These are phyloP conservation scores for Xerus inauris DNA, from an alignment of 2,113 vertebrate genomes.

Conservation along the genomic window DNA sequence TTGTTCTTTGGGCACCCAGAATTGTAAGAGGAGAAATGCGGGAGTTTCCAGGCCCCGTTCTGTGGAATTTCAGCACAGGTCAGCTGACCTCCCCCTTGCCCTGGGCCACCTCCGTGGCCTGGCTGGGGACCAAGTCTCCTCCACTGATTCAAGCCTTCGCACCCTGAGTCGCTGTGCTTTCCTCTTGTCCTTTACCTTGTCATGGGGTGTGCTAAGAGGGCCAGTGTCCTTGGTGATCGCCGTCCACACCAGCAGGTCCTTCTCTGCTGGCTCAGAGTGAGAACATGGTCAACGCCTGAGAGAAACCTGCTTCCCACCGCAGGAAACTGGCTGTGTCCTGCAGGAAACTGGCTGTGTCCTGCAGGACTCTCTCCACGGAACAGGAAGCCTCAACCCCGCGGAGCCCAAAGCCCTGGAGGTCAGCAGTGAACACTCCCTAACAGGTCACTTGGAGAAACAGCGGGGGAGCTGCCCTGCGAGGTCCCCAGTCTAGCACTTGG, in stretches of 20 bases:
- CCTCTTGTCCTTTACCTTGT: neutral
- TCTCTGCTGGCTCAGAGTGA: neutral
- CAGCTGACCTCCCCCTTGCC: no score
- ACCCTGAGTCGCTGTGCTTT: neutral
- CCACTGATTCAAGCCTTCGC: neutral
- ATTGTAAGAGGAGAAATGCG: neutral
- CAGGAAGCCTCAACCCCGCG: accelerated
- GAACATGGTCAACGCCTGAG: neutral
- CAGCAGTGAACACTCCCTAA: accelerated
- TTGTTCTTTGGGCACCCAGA: neutral
- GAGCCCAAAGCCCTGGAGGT: neutral
- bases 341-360: no score
- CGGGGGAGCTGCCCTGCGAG: accelerated
- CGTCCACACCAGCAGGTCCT: no score
- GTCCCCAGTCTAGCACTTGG: accelerated
- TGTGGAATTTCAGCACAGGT: neutral
- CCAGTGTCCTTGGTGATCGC: neutral
- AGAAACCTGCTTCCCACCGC: accelerated
- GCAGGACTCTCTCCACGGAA: neutral
- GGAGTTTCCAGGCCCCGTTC: accelerated
- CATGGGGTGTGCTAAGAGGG: neutral
- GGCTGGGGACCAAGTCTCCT: no score
- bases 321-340: no score
- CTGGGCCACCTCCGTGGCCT: no score
- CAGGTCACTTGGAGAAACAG: accelerated